Evolutionary conservation across 2,888 invertebrate species (phyloP), one percentile per base, ranked within the genome.

Genomic region (Eupithecia vulgata): DNA sequence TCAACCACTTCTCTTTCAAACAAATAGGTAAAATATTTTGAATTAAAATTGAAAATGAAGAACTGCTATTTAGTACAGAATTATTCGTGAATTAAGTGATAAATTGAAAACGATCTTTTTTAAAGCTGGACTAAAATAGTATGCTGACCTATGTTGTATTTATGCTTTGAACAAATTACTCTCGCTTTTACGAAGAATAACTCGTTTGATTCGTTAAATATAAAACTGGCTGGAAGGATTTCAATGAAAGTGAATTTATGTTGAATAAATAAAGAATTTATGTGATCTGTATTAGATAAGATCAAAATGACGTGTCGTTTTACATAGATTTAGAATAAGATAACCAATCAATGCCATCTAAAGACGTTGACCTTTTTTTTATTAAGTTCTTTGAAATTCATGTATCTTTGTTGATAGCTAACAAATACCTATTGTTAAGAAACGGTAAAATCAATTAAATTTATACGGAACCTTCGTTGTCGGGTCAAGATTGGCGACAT

Each of bases 291-390:
- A 8, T 3, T 52, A 52, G 21, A 57, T 57, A 57, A 25, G 12
- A 57, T 57, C 25, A 25, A 13, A n/a, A 52, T 52, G 5, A 52
- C 21, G 52, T 10, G 25, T 13, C 35, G 34, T 35, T 52, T 48
- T 57, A 35, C 35, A 64, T 37, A 21, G 62, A 64, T 64, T 17
- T 4, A 61, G 17, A 13, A 12, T 21, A 21, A 13, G 30, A 30
- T 59, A 62, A 35, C 17, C 3, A 35, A 62, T 35, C 35, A 34
- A 35, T 61, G 45, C 17, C 57, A 66, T 70, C 37, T 57, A 57
- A 70, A 70, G 52, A 30, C 65, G 40, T 67, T 71, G 67, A 71
- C 45, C 67, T 48, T 17, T 34, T n/a, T 17, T 61, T 6, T n/a
- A 62, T 62, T 62, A 5, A n/a, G 8, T 61, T 61, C 61, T 15